Percentiles rank a stretch among this genome's conserved stretches.
Evolutionary conservation across 2,888 invertebrate genomes (phyloP).

Genomic region (Mechanitis messenoides): DNA sequence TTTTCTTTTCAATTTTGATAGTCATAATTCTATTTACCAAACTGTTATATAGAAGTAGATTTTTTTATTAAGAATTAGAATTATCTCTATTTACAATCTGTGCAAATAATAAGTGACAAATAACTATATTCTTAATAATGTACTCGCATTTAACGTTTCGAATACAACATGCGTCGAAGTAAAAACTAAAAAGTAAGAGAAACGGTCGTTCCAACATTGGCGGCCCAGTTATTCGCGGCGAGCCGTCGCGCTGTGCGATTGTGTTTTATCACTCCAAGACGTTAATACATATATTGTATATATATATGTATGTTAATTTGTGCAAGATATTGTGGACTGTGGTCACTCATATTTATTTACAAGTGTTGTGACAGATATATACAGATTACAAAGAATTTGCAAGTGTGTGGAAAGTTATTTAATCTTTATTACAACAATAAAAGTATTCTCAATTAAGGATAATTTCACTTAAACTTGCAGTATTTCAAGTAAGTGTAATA

Average conservation of each 20-base stretch:
- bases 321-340: background rate
- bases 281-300: background rate
- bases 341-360: background rate
- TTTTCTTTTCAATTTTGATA: too few relatives aligned
- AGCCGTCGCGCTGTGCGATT: constrained; percentile 40
- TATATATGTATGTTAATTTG: background rate
- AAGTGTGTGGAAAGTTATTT: background rate
- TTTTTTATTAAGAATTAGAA: too few relatives aligned
- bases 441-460: too few relatives aligned
- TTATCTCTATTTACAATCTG: too few relatives aligned
- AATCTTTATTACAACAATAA: too few relatives aligned
- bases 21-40: too few relatives aligned
- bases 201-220: constrained; percentile 42
- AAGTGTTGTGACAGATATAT: background rate
- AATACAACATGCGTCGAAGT: constrained; percentile 9
- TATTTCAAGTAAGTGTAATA: too few relatives aligned
- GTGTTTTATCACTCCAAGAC: constrained; percentile 23
- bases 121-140: too few relatives aligned
- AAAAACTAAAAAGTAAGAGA: constrained; percentile 28
- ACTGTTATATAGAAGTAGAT: too few relatives aligned
- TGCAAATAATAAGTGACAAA: too few relatives aligned
- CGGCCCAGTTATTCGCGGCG: constrained; percentile 55
- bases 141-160: background rate
- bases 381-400: background rate
- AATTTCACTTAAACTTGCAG: too few relatives aligned